Evolutionary conservation across 2,797 vertebrate genomes (phyloP).

Genomic region (Centroberyx gerrardi): DNA sequence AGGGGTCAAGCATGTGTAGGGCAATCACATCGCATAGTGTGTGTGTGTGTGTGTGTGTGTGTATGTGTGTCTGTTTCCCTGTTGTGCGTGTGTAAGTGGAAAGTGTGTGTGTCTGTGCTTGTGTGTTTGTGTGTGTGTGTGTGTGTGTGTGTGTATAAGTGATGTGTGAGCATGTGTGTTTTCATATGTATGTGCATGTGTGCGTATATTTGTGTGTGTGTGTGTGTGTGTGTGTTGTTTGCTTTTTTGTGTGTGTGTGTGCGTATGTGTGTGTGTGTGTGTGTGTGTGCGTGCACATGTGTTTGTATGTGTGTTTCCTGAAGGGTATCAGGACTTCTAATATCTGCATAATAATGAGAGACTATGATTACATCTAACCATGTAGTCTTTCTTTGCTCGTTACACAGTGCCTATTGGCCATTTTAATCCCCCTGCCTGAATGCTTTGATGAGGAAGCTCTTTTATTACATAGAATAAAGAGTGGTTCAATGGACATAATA

Average conservation of each 20-base stretch:
- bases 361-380: conserved; percentile 1
- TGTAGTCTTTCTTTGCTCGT: conserved; percentile 6
- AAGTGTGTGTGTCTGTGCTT: background rate
- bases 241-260: background rate
- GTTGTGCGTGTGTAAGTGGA: background rate
- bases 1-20: background rate
- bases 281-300: background rate
- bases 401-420: background rate
- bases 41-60: background rate
- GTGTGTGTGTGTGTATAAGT: no score
- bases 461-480: conserved; percentile 2
- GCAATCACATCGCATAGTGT: background rate
- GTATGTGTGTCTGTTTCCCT: background rate
- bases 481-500: background rate
- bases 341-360: conserved; percentile 24
- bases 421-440: background rate
- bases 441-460: conserved; percentile 18
- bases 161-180: no score
- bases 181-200: no score
- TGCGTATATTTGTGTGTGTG: no score
- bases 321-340: background rate
- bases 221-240: no score
- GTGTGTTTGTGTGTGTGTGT: no score
- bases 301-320: background rate
- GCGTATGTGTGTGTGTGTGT: background rate